A percentile compares a stretch with the other conserved stretches of the same genome.
These are phyloP conservation scores for Hippoglossus stenolepis DNA, from an alignment of 2,113 vertebrate genomes.

Conservation along the genomic window DNA sequence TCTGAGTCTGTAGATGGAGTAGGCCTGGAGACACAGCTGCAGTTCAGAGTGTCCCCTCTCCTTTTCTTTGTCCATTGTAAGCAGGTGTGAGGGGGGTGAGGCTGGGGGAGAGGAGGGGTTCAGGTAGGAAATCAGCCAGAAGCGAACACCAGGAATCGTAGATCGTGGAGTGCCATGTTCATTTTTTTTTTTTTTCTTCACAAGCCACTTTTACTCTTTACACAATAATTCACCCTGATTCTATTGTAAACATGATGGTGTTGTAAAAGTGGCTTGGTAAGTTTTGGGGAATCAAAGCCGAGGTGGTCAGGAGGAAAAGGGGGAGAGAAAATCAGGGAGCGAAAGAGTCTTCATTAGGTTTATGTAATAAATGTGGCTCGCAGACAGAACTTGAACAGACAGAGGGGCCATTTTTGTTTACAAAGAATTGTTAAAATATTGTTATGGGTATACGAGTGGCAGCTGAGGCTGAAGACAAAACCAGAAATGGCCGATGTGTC, in stretches of 20 bases:
- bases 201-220: constrained; percentile 39
- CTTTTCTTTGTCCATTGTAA: constrained; percentile 49
- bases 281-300: constrained; percentile 39
- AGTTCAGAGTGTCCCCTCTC: constrained; percentile 40
- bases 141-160: constrained; percentile 46
- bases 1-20: constrained; percentile 52
- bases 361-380: constrained; percentile 16
- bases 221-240: neutral
- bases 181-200: constrained; percentile 38
- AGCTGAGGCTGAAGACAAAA: constrained; percentile 2
- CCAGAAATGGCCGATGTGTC: constrained; percentile 30
- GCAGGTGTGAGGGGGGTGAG: constrained; percentile 15
- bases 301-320: constrained; percentile 7
- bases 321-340: constrained; percentile 4
- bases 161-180: constrained; percentile 25
- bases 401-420: constrained; percentile 40
- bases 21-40: constrained; percentile 45
- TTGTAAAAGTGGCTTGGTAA: constrained; percentile 29
- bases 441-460: neutral
- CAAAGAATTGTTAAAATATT: constrained; percentile 14
- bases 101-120: neutral
- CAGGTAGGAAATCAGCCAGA: constrained; percentile 47
- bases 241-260: constrained; percentile 35
- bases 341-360: constrained; percentile 11
- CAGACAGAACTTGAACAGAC: constrained; percentile 66